These are phyloP conservation scores for Stegodyphus mimosarum DNA, from an alignment of 1,140 invertebrate species.

Conservation along the genomic window DNA sequence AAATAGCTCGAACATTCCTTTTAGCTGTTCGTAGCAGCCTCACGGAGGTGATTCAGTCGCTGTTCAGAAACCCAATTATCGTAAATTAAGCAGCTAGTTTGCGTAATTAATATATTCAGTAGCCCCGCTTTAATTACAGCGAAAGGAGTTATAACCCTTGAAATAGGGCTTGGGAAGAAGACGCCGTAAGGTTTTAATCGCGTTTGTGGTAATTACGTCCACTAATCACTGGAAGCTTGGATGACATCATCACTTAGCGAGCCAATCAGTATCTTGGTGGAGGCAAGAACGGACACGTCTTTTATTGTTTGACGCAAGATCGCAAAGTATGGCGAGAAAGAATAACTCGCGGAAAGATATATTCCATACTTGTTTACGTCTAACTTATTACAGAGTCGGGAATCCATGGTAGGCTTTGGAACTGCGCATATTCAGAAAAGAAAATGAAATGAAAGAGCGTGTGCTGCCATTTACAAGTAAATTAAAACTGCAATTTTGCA, in stretches of 20 bases:
- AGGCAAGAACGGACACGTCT: neutral
- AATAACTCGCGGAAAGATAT: too few relatives aligned
- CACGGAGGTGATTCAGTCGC: neutral
- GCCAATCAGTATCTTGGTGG: conserved; percentile 51
- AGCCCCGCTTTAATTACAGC: conserved; percentile 55
- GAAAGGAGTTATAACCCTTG: conserved; percentile 59
- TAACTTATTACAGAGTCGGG: too few relatives aligned
- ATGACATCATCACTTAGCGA: conserved; percentile 57
- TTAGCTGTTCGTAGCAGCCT: neutral
- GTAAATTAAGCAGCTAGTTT: conserved; percentile 60
- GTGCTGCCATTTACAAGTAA: too few relatives aligned
- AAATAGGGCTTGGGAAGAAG: conserved; percentile 30
- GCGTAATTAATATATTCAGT: conserved; percentile 60
- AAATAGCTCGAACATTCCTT: neutral
- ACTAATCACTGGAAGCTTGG: conserved; percentile 44
- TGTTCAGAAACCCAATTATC: conserved; percentile 46
- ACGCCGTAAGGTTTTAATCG: conserved; percentile 35
- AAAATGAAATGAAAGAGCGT: too few relatives aligned
- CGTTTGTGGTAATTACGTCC: conserved; percentile 55
- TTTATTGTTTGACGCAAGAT: neutral
- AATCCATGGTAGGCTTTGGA: too few relatives aligned
- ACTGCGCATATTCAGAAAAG: too few relatives aligned
- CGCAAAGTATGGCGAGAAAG: too few relatives aligned
- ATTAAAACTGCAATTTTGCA: too few relatives aligned
- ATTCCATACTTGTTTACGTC: too few relatives aligned